Conservation (phyloP, 2,888 invertebrate species). For the Apantesis nais region DNA sequence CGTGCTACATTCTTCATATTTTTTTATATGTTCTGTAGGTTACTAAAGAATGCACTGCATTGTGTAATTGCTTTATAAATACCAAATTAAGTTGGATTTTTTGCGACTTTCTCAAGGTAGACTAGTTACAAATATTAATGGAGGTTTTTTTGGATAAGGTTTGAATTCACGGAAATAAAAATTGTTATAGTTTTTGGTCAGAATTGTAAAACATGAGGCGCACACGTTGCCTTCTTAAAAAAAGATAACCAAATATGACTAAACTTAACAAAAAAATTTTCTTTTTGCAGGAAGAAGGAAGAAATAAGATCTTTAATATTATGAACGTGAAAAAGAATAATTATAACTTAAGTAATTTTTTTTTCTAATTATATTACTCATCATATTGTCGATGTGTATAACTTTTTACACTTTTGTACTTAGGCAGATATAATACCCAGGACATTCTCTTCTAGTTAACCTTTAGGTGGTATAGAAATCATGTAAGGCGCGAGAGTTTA, state of each 20-base stretch:
- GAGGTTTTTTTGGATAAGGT: not conserved
- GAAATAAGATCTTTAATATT: not conserved
- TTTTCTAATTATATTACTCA: no score
- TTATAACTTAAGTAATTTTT: no score
- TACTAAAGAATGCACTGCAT: not conserved
- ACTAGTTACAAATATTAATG: not conserved
- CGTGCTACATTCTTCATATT: not conserved
- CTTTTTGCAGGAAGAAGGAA: not conserved
- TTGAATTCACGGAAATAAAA: no score
- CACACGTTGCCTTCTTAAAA: no score
- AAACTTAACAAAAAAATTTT: no score
- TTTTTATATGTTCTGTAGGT: not conserved
- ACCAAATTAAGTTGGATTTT: not conserved
- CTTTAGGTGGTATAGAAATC: no score
- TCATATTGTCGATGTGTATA: no score
- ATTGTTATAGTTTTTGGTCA: not conserved
- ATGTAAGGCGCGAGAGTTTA: no score
- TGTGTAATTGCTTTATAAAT: not conserved
- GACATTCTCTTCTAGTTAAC: no score
- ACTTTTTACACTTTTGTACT: no score
- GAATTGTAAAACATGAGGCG: not conserved
- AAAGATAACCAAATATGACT: no score
- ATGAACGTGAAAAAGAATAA: not conserved
- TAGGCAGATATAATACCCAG: no score
- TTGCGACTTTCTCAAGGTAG: not conserved